Percentiles rank a stretch among this genome's conserved stretches.
These are phyloP conservation scores for Dione vanillae DNA, from an alignment of 2,888 invertebrate genomes.

Conservation along the genomic window DNA sequence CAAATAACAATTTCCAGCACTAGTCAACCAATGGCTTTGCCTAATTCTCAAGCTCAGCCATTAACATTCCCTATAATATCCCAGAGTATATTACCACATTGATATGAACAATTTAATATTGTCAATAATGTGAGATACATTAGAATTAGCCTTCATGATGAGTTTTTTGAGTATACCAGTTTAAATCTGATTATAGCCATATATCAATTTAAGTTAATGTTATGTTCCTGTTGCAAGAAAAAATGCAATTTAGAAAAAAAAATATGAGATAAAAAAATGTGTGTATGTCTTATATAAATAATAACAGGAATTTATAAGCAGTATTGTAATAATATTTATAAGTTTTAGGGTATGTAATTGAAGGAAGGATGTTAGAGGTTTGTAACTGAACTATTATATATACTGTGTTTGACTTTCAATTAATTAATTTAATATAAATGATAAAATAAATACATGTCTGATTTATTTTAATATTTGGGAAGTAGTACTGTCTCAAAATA, in stretches of 20 bases:
- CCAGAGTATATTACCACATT: conserved; percentile 79
- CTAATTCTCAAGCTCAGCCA: conserved; percentile 77
- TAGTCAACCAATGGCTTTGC: conserved; percentile 77
- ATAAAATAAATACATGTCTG: background rate
- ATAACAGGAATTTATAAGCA: background rate
- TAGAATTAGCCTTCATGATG: background rate
- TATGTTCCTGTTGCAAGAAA: conserved; percentile 14
- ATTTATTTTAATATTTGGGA: background rate
- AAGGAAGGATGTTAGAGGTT: background rate
- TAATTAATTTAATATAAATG: background rate
- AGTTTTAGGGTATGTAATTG: background rate
- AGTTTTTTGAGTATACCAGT: background rate
- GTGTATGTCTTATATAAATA: conserved; percentile 1
- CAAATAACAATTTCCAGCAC: conserved; percentile 79
- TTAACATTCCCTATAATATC: conserved; percentile 80
- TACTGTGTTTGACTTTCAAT: background rate
- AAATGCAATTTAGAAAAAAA: conserved; percentile 7
- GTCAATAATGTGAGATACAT: background rate
- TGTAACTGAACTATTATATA: background rate
- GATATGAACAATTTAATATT: conserved; percentile 39
- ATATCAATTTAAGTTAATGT: conserved; percentile 10
- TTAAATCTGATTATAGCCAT: conserved; percentile 1
- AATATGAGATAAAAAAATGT: conserved; percentile 1
- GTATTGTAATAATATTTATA: conserved; percentile 17
- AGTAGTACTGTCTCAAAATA: background rate